Base-by-base conservation (phyloP, 2,888 invertebrate genomes). In the Plebejus argus region DNA sequence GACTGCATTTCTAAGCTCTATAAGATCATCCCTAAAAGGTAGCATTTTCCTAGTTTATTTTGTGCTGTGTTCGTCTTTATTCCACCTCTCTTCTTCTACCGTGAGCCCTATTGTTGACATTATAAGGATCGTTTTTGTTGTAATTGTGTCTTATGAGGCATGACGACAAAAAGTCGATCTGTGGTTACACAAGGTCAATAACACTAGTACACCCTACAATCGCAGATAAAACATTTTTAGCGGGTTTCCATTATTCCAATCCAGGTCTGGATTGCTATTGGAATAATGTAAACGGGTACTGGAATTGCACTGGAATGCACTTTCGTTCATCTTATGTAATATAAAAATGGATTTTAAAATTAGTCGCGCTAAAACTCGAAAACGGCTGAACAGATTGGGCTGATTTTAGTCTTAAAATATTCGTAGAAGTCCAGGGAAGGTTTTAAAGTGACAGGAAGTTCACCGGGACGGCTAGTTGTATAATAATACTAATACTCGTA, bases 141-240 rank as follows among this genome's bases (percentile, higher is more conserved):
- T 18, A 18, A 0, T 53, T 53, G 53, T 5, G 18, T 18, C 53
- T 49, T 78, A 79, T 76, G 74, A 76, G 76, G 76, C 81, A 78
- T 81, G 78, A 81, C 79, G 78, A 79, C 61, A 83, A 83, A 82
- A 82, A 82, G 81, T 79, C 53, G 82, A 82, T 82, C 79, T 78
- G 80, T 79, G 82, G 80, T 81, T 81, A 80, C 77, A 80, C 82
- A 82, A 83, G 82, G 83, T 83, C 82, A 82, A 81, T 82, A 79
- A 81, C 78, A 53, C 58, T 28, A 80, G 82, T 82, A 81, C 61
- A 72, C 23, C 33, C 4, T 23, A 78, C 76, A 61, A 20, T 28
- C 4, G 0, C 61, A 78, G 77, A 78, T 77, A 78, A 76, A 78
- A 56, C 70, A 35, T 58, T 39, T 70, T 53, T 18, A 10, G 15